Percentiles rank a stretch among this genome's conserved stretches.
Evolutionary conservation across 2,888 invertebrate species (phyloP).

Genomic region (Auanema freiburgensis): DNA sequence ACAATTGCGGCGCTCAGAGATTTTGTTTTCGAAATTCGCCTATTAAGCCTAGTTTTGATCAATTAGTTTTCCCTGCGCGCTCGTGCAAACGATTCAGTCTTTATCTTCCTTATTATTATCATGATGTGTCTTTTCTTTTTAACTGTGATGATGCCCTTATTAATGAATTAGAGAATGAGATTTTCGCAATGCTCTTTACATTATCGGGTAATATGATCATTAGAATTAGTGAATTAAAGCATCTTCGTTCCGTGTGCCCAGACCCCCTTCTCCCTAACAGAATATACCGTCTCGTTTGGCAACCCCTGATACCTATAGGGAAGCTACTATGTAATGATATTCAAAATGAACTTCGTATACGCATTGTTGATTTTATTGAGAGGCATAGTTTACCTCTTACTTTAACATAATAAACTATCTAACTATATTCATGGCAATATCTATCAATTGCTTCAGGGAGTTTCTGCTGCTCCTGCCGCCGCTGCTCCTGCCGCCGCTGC

Average conservation of each 20-base stretch:
- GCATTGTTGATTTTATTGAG: constrained; percentile 17
- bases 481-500: constrained; percentile 18
- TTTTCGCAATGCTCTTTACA: constrained; percentile 23
- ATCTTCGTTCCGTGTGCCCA: constrained; percentile 45
- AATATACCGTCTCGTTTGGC: constrained; percentile 58
- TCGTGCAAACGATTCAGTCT: neutral
- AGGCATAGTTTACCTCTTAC: constrained; percentile 24
- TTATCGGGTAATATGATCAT: constrained; percentile 33
- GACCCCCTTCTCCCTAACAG: constrained; percentile 44
- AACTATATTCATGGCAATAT: neutral
- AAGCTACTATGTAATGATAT: constrained; percentile 36
- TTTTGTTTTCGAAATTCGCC: constrained; percentile 32
- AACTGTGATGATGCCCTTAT: constrained; percentile 23
- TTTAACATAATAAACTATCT: constrained; percentile 24
- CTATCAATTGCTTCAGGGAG: neutral
- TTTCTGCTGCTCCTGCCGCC: neutral
- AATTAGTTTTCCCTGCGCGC: constrained; percentile 1
- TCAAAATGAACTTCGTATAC: constrained; percentile 42
- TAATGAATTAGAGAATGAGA: constrained; percentile 12
- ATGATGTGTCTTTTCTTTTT: constrained; percentile 56
- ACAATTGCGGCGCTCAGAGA: constrained; percentile 34
- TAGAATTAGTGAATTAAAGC: constrained; percentile 32
- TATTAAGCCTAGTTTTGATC: neutral
- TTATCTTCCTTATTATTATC: constrained; percentile 39
- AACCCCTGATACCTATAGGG: constrained; percentile 42